phyloP scores from a whole-genome alignment of 2,797 vertebrate species.

The Brotula barbata region DNA sequence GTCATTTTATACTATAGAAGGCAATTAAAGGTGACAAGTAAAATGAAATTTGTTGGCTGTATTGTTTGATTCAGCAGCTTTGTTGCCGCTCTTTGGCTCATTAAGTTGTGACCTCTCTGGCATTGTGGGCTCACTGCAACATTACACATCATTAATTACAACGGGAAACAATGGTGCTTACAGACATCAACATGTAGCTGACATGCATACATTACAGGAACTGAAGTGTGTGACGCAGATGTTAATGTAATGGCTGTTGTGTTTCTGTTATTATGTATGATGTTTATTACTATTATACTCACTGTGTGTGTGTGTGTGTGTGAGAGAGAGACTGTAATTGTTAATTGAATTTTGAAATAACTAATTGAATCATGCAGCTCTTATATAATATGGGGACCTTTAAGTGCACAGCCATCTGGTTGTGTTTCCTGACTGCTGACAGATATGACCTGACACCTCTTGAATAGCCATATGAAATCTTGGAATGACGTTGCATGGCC shows the following conservation, averaged over 20 bases:
- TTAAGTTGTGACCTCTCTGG: slow-evolving; percentile 12
- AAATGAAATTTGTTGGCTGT: neutral
- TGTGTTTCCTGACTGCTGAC: neutral
- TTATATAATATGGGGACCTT: too few species aligned
- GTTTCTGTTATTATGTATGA: too few species aligned
- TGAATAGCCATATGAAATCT: slow-evolving; percentile 5
- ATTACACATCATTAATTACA: slow-evolving; percentile 19
- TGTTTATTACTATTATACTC: too few species aligned
- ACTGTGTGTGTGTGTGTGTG: too few species aligned
- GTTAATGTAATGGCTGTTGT: too few species aligned
- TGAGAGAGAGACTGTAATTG: too few species aligned
- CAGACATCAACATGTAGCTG: neutral
- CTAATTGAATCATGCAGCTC: too few species aligned
- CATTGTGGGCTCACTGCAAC: neutral
- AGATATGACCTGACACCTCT: slow-evolving; percentile 6
- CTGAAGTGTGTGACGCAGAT: too few species aligned
- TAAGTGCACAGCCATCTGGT: too few species aligned
- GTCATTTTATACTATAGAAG: neutral
- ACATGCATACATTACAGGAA: neutral
- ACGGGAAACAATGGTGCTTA: neutral
- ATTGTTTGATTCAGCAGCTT: neutral
- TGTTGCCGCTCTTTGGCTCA: slow-evolving; percentile 1
- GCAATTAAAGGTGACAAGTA: neutral
- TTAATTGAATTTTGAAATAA: too few species aligned
- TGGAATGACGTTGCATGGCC: neutral